Evolutionary conservation across 2,888 invertebrate genomes (phyloP).

Genomic region (Caenorhabditis japonica): DNA sequence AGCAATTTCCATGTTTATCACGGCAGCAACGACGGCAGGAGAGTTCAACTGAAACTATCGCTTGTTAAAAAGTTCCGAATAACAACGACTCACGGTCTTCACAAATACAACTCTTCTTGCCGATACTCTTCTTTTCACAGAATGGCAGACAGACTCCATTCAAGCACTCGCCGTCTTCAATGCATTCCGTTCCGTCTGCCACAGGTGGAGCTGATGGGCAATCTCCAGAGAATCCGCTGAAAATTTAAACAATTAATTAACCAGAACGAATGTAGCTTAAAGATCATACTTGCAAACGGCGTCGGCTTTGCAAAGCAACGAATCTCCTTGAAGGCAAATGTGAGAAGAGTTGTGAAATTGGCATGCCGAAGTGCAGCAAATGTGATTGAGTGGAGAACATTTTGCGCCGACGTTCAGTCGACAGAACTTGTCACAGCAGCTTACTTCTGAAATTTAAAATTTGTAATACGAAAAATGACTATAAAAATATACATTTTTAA

Average conservation of each 20-base stretch:
- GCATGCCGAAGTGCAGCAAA: conserved; percentile 90
- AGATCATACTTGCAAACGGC: conserved; percentile 79
- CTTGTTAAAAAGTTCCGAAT: too few species aligned
- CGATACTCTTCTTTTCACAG: conserved; percentile 88
- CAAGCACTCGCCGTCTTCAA: conserved; percentile 89
- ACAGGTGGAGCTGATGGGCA: conserved; percentile 90
- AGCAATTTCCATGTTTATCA: conserved; percentile 78
- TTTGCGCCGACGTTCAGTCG: conserved; percentile 33
- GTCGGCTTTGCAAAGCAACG: conserved; percentile 92
- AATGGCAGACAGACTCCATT: conserved; percentile 93
- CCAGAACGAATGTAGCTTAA: neutral
- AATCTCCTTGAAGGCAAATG: conserved; percentile 88
- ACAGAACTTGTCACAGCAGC: conserved; percentile 55
- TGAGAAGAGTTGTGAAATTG: conserved; percentile 84
- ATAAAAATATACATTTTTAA: too few species aligned
- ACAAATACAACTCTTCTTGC: conserved; percentile 93
- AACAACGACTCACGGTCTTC: conserved; percentile 89
- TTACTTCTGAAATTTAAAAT: conserved; percentile 21
- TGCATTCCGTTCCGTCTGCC: conserved; percentile 88
- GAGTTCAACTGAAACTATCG: conserved; percentile 88
- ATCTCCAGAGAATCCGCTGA: conserved; percentile 85
- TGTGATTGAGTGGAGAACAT: conserved; percentile 92
- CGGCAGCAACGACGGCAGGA: conserved; percentile 92
- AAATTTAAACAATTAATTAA: conserved; percentile 6
- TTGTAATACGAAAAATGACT: too few species aligned